phyloP scores from a whole-genome alignment of 2,888 invertebrate genomes.

The Xestia xanthographa region DNA sequence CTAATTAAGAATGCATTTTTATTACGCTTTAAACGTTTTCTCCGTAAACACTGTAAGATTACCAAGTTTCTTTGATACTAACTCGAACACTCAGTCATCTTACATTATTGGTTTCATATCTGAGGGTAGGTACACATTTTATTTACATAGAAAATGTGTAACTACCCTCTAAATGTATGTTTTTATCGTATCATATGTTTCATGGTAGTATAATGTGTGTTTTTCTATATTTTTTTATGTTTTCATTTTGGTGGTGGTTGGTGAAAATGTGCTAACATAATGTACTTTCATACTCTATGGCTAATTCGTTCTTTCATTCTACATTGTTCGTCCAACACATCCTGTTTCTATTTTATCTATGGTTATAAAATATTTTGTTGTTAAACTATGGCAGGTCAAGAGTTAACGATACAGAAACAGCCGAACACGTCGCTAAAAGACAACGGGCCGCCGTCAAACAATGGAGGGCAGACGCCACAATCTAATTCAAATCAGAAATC shows the following conservation, averaged over 20 bases:
- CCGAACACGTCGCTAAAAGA: constrained; percentile 97
- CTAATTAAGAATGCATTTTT: constrained; percentile 64
- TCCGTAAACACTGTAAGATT: constrained; percentile 47
- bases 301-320: constrained; percentile 87
- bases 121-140: constrained; percentile 56
- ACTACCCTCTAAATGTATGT: constrained; percentile 36
- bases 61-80: constrained; percentile 19
- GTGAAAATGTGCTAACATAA: constrained; percentile 91
- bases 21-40: constrained; percentile 65
- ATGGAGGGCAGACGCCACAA: constrained; percentile 88
- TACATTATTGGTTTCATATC: constrained; percentile 40
- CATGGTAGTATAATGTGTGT: constrained; percentile 60
- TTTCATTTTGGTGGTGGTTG: constrained; percentile 87
- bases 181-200: constrained; percentile 60
- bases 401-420: constrained; percentile 98
- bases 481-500: constrained; percentile 91
- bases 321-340: constrained; percentile 62
- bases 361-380: constrained; percentile 44
- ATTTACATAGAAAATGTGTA: constrained; percentile 28
- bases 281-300: constrained; percentile 88
- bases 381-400: constrained; percentile 92
- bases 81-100: constrained; percentile 41
- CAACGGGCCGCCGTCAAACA: constrained; percentile 90
- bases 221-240: constrained; percentile 69
- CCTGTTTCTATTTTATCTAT: constrained; percentile 36